Evolutionary conservation across 37 sponge, comb jelly and placozoan species (phyloP).

Genomic region (Ianthella basta): DNA sequence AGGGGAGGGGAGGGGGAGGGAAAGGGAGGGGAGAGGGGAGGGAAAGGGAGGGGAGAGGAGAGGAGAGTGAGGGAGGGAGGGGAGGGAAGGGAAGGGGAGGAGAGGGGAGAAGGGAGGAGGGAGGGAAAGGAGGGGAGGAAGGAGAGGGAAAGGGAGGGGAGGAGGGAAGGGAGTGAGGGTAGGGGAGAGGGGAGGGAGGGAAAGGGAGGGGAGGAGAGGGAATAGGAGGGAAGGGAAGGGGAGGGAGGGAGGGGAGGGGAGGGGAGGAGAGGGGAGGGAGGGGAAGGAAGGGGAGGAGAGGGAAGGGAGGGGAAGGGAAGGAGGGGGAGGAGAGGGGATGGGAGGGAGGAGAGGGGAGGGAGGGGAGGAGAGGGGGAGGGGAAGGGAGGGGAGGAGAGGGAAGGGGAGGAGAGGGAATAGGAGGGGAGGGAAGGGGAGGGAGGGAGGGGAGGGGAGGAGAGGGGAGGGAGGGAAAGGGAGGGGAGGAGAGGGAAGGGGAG

Average conservation of each 20-base stretch:
- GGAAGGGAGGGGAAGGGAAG: neutral
- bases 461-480: neutral
- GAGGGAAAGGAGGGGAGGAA: neutral
- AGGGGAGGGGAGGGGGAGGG: conserved; percentile 6
- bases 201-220: neutral
- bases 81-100: neutral
- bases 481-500: neutral
- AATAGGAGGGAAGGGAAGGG: too few relatives aligned
- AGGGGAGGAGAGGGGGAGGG: neutral
- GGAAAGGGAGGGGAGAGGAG: neutral
- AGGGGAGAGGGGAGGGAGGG: too few relatives aligned
- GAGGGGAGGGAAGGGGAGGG: neutral
- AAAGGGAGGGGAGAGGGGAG: neutral
- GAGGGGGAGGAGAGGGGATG: too few relatives aligned
- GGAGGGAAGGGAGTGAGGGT: conserved; percentile 3
- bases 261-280: neutral
- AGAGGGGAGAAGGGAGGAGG: neutral
- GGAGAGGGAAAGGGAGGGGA: neutral
- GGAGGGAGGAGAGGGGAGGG: neutral
- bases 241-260: neutral
- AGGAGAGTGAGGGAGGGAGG: too few relatives aligned
- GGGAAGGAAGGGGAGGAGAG: neutral
- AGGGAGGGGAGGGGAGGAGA: neutral
- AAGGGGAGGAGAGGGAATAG: too few relatives aligned
- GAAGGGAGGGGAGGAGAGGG: neutral